Evolutionary conservation across 2,888 invertebrate species (phyloP), one percentile per base, ranked within the genome.

Genomic region (Limnephilus auricula): DNA sequence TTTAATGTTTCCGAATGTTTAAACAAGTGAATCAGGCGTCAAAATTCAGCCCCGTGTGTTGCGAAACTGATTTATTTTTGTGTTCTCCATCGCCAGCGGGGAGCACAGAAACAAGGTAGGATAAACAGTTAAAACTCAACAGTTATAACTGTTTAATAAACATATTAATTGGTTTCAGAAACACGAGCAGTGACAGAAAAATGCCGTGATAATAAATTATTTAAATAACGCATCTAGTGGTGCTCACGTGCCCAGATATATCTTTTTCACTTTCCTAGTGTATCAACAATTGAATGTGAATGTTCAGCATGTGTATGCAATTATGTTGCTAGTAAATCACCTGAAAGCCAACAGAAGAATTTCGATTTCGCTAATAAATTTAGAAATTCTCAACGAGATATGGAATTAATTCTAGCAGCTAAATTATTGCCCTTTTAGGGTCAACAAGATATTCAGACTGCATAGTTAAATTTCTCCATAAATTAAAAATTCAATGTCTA

Each of bases 361-460:
- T 65, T 25, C 1, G n/a, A 65, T 65, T 25, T 65, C 65, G 25
- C 65, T 9, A 65, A 65, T 25, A 65, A 65, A n/a, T 65, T 65
- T 65, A 65, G 65, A 65, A 65, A 65, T 65, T 65, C 25, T 65
- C 65, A 25, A n/a, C n/a, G 25, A 65, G 25, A 65, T 65, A 65
- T n/a, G 65, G 65, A 65, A 65, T 65, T 65, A 65, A 65, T 9
- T 80, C 31, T 10, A 2, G 5, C 80, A 31, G 30, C 5, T 31
- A 80, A 80, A 80, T 80, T 13, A 80, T 18, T 80, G 31, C 30
- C 32, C 32, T 80, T 80, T 6, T 31, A 18, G 5, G 80, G 80
- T 80, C 30, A 80, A 32, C 30, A 80, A 80, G 80, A 32, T 15
- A 80, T n/a, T 89, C 37, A 89, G 32, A 79, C 30, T 32, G 80